Percentiles rank a stretch among this genome's conserved stretches.
Evolutionary conservation across 1,140 invertebrate species (phyloP).

Genomic region (Coptotermes formosanus): DNA sequence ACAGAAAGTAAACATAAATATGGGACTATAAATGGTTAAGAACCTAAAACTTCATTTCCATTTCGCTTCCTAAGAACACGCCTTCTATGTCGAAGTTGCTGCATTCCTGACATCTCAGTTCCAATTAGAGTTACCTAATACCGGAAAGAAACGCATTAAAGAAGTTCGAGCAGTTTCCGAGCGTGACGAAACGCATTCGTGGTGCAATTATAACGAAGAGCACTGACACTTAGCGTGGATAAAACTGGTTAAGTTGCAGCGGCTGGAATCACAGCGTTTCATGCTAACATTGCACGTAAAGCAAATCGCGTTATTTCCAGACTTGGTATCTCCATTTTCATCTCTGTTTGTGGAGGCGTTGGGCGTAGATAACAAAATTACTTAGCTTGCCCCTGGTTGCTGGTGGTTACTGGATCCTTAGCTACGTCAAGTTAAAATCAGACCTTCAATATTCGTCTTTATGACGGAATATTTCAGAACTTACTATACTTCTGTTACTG

Average conservation of each 20-base stretch:
- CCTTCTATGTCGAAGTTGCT: neutral
- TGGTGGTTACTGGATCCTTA: too few species aligned
- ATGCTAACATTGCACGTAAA: neutral
- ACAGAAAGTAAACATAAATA: too few species aligned
- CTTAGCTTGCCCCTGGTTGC: neutral
- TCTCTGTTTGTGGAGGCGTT: neutral
- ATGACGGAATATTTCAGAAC: too few species aligned
- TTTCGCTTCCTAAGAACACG: too few species aligned
- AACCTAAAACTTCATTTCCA: too few species aligned
- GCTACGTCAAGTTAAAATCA: too few species aligned
- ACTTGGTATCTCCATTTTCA: neutral
- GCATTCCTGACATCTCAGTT: neutral
- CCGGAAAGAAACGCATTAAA: neutral
- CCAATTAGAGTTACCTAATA: neutral
- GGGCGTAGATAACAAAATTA: neutral
- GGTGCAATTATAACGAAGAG: neutral
- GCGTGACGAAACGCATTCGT: neutral
- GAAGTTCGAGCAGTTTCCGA: neutral
- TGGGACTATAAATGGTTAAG: too few species aligned
- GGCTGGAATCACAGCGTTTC: neutral
- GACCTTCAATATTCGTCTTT: too few species aligned
- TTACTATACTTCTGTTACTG: too few species aligned
- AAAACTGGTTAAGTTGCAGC: neutral
- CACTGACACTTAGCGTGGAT: neutral
- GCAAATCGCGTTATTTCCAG: neutral